A percentile compares a stretch with the other conserved stretches of the same genome.
phyloP scores from a whole-genome alignment of 2,113 vertebrate species.

The Chlamydotis undulata region DNA sequence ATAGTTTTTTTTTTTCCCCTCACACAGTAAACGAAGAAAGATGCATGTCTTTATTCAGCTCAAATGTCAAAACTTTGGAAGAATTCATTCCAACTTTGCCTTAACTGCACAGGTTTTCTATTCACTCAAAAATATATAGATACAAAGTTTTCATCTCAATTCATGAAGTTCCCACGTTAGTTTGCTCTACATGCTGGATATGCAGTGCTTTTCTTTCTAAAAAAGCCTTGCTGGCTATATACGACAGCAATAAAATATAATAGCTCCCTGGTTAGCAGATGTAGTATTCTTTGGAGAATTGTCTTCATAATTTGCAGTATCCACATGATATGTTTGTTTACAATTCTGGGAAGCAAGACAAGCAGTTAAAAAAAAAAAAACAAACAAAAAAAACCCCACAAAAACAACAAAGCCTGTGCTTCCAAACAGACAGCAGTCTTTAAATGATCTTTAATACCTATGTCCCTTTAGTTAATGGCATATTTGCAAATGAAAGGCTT shows the following conservation, averaged over 20 bases:
- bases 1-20: not conserved
- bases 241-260: conserved; percentile 41
- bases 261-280: not conserved
- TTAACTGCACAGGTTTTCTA: not conserved
- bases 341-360: not conserved
- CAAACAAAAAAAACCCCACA: not conserved
- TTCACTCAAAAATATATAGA: not conserved
- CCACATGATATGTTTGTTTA: not conserved
- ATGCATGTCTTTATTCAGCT: not conserved
- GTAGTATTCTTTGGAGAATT: not conserved
- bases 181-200: not conserved
- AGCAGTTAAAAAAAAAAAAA: not conserved
- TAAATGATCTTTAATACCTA: not conserved
- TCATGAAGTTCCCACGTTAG: not conserved
- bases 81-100: not conserved
- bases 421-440: not conserved
- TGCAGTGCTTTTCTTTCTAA: not conserved
- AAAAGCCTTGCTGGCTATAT: not conserved
- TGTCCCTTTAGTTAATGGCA: not conserved
- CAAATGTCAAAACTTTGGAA: not conserved
- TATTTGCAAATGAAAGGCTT: not conserved
- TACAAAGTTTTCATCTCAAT: not conserved
- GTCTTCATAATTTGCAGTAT: not conserved
- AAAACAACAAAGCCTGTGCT: accelerated
- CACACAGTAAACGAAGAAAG: not conserved